Conservation (phyloP, 2,888 invertebrate species). For the Branchinecta sandiegonensis region DNA sequence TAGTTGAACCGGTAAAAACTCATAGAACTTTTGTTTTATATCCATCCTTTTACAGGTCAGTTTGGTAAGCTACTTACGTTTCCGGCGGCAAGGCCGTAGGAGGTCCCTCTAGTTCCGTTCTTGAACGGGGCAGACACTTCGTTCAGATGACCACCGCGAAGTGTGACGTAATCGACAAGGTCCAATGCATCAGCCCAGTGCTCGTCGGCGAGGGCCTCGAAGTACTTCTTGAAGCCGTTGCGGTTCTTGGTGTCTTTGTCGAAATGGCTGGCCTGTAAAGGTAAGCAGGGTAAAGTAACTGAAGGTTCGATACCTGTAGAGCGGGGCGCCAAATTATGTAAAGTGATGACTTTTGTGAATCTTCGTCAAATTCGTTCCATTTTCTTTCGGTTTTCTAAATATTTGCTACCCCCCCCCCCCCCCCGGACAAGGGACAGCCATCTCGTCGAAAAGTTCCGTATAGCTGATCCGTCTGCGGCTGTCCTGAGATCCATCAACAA, state of each 20-base stretch:
- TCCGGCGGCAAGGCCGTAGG: conserved; percentile 13
- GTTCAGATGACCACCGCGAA: conserved; percentile 46
- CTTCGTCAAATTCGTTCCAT: too few species aligned
- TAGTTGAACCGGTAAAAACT: conserved; percentile 24
- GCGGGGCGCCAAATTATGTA: too few species aligned
- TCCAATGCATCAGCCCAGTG: conserved; percentile 58
- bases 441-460: too few species aligned
- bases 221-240: conserved; percentile 31
- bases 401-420: too few species aligned
- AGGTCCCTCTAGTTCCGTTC: conserved; percentile 12
- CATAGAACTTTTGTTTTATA: conserved; percentile 38
- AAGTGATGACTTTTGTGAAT: too few species aligned
- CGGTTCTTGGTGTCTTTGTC: conserved; percentile 22
- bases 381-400: too few species aligned
- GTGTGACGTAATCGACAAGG: conserved; percentile 58
- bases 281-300: neutral
- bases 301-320: too few species aligned
- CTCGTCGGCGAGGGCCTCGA: conserved; percentile 54
- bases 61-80: neutral
- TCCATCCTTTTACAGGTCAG: conserved; percentile 28
- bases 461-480: too few species aligned
- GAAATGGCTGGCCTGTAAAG: conserved; percentile 21
- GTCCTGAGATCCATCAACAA: too few species aligned
- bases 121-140: conserved; percentile 17
- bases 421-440: too few species aligned